phyloP scores from a whole-genome alignment of 2,797 vertebrate genomes.

The Stomatorhinus walkeri region DNA sequence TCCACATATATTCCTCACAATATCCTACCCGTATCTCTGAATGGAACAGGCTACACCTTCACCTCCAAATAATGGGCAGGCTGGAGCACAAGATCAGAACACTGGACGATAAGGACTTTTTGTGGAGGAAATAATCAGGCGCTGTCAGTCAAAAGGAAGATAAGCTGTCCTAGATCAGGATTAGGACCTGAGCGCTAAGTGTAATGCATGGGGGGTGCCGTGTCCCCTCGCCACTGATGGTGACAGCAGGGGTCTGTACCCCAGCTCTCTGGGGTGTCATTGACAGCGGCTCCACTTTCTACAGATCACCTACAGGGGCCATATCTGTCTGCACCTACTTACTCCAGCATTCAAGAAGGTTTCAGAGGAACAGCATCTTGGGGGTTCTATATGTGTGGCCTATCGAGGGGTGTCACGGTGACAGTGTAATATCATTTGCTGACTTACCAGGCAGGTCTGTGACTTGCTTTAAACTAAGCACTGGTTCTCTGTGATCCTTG shows the following conservation, averaged over 20 bases:
- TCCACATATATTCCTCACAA: background rate
- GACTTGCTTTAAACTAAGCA: background rate
- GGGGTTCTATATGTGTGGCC: background rate
- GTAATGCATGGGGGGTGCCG: background rate
- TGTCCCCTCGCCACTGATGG: background rate
- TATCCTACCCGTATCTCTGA: background rate
- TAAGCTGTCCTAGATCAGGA: background rate
- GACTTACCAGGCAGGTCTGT: background rate
- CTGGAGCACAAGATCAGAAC: background rate
- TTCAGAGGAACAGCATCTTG: background rate
- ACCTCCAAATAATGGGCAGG: background rate
- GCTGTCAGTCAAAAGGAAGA: background rate
- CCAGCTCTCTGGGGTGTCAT: background rate
- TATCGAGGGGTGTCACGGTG: background rate
- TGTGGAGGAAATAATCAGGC: background rate
- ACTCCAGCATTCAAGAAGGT: background rate
- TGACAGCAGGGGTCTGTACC: background rate
- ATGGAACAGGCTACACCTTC: background rate
- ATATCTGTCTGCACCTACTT: background rate
- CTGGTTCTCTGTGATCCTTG: background rate
- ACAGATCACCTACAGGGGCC: background rate
- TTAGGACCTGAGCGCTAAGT: background rate
- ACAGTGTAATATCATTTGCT: background rate
- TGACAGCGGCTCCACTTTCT: background rate
- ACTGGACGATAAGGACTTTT: background rate